phyloP scores from a whole-genome alignment of 1,140 invertebrate species.

The Thalassaphorura encarpata region DNA sequence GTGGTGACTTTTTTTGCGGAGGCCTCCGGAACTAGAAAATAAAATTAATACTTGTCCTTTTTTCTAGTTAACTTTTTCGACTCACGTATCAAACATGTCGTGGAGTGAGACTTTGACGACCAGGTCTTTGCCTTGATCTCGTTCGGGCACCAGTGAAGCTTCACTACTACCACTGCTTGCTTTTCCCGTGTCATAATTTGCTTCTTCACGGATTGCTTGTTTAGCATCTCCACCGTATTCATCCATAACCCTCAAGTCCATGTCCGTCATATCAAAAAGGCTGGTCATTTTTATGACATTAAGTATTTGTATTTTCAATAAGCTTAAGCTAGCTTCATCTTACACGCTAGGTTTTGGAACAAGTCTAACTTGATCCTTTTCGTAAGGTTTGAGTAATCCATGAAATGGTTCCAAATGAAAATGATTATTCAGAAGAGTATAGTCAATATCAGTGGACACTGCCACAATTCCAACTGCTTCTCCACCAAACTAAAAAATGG shows the following conservation, averaged over 20 bases:
- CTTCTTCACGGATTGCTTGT: background rate
- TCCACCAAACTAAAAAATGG: slow-evolving; percentile 40
- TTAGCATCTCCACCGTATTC: background rate
- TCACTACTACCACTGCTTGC: background rate
- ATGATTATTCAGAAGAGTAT: slow-evolving; percentile 49
- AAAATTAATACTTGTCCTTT: too few relatives aligned
- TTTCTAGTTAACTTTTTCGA: too few relatives aligned
- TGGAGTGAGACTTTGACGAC: too few relatives aligned
- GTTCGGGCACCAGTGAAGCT: too few relatives aligned
- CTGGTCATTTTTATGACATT: background rate
- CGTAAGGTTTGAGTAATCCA: slow-evolving; percentile 45
- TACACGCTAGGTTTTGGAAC: background rate
- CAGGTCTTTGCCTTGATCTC: too few relatives aligned
- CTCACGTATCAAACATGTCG: too few relatives aligned
- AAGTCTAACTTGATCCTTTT: slow-evolving; percentile 11
- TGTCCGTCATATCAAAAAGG: background rate
- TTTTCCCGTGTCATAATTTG: background rate
- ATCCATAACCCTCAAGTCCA: background rate
- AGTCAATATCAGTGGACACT: slow-evolving; percentile 51
- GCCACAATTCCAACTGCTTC: slow-evolving; percentile 50
- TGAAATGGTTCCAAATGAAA: slow-evolving; percentile 57
- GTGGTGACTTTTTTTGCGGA: too few relatives aligned
- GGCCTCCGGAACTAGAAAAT: too few relatives aligned
- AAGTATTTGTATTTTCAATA: background rate
- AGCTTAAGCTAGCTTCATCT: background rate